Percentiles rank a stretch among this genome's conserved stretches.
Conservation (phyloP, 1,140 invertebrate species). For the Panonychus citri region DNA sequence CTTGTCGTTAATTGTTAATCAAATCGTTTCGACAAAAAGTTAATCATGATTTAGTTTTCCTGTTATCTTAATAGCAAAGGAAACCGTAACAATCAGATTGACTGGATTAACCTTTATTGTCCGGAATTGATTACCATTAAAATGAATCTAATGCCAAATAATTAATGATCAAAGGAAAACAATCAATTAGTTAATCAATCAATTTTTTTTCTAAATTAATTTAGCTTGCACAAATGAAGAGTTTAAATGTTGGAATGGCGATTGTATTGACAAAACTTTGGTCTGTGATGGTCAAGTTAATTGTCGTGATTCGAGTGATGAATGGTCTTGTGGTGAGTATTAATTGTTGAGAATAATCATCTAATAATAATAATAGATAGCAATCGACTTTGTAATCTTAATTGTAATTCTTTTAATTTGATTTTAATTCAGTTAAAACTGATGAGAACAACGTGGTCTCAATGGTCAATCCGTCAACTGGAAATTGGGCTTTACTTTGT, state of each 20-base stretch:
- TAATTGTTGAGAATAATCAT: neutral
- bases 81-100: too few relatives aligned
- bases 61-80: too few relatives aligned
- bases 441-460: slow-evolving; percentile 8
- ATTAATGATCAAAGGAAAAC: too few relatives aligned
- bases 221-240: slow-evolving; percentile 22
- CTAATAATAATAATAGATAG: too few relatives aligned
- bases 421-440: slow-evolving; percentile 1
- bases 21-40: too few relatives aligned
- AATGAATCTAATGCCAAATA: too few relatives aligned
- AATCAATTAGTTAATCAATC: too few relatives aligned
- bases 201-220: neutral
- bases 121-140: too few relatives aligned
- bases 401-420: neutral
- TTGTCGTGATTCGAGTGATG: slow-evolving; percentile 33
- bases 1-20: too few relatives aligned
- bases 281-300: slow-evolving; percentile 58
- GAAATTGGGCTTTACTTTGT: slow-evolving; percentile 10
- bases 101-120: too few relatives aligned
- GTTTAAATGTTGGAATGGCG: slow-evolving; percentile 23
- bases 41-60: too few relatives aligned
- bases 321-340: slow-evolving; percentile 14
- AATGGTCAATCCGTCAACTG: slow-evolving; percentile 5
- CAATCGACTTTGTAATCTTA: neutral
- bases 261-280: slow-evolving; percentile 32